These are phyloP conservation scores for Acestrorhynchus altus DNA, from an alignment of 2,797 vertebrate species.

Conservation along the genomic window DNA sequence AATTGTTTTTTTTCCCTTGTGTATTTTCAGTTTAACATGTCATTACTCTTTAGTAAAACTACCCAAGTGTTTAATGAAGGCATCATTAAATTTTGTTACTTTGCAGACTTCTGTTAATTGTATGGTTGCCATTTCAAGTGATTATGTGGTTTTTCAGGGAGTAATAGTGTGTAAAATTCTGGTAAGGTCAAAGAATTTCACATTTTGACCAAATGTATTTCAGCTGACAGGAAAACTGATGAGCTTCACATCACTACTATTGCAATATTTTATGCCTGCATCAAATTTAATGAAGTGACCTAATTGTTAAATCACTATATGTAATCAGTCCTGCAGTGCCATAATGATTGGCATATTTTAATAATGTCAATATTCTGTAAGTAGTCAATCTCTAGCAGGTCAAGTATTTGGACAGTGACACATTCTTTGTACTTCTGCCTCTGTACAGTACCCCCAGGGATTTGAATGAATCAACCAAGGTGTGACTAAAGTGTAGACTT, in stretches of 20 bases:
- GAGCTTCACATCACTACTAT: not conserved
- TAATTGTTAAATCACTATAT: not conserved
- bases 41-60: not conserved
- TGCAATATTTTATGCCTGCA: not conserved
- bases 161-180: not conserved
- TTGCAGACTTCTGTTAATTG: slow-evolving; percentile 59
- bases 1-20: slow-evolving; percentile 55
- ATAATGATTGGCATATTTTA: not conserved
- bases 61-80: slow-evolving; percentile 30
- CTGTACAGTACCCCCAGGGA: too few species aligned
- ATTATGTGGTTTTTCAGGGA: not conserved
- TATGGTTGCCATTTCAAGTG: slow-evolving; percentile 57
- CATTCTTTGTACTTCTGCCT: too few species aligned
- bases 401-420: too few species aligned
- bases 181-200: not conserved
- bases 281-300: not conserved
- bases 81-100: slow-evolving; percentile 67
- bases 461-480: too few species aligned
- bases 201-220: too few species aligned
- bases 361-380: too few species aligned
- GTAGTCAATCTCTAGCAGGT: too few species aligned
- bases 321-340: not conserved
- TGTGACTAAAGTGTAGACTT: too few species aligned
- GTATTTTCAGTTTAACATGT: slow-evolving; percentile 41
- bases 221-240: too few species aligned